Evolutionary conservation across 2,113 vertebrate species (phyloP).

Genomic region (Hydrolagus affinis): DNA sequence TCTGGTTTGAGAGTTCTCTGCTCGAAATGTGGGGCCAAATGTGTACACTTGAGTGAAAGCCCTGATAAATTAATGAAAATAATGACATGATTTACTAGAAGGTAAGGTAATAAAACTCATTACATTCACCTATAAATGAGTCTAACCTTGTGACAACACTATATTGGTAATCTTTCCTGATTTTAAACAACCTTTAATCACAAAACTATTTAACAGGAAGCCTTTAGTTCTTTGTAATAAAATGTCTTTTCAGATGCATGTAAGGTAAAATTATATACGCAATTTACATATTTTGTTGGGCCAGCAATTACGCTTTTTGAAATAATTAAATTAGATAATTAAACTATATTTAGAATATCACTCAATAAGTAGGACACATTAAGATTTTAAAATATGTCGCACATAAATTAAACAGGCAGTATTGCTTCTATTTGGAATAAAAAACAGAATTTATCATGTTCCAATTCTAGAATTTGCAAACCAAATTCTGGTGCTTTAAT

Average conservation of each 20-base stretch:
- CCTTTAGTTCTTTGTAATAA: too few species aligned
- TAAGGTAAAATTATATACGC: too few species aligned
- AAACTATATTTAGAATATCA: too few species aligned
- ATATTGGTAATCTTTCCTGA: constrained; percentile 4
- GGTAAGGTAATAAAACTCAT: not conserved
- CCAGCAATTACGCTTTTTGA: too few species aligned
- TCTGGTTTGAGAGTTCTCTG: constrained; percentile 87
- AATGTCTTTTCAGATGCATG: too few species aligned
- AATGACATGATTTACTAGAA: not conserved
- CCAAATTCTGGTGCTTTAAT: constrained; percentile 4
- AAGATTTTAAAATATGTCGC: too few species aligned
- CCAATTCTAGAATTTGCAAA: constrained; percentile 12
- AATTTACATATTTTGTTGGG: too few species aligned
- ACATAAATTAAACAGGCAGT: not conserved
- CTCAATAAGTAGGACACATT: too few species aligned
- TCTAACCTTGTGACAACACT: not conserved
- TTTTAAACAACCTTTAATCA: too few species aligned
- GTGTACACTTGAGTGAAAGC: constrained; percentile 83
- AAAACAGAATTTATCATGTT: not conserved
- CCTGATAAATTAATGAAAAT: constrained; percentile 45
- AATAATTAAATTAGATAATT: too few species aligned
- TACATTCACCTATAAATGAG: constrained; percentile 6
- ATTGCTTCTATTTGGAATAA: not conserved
- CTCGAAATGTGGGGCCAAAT: constrained; percentile 87
- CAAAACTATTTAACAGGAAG: too few species aligned